Evolutionary conservation across 2,888 invertebrate species (phyloP), one percentile per base, ranked within the genome.

Genomic region (Uropetala carovei): DNA sequence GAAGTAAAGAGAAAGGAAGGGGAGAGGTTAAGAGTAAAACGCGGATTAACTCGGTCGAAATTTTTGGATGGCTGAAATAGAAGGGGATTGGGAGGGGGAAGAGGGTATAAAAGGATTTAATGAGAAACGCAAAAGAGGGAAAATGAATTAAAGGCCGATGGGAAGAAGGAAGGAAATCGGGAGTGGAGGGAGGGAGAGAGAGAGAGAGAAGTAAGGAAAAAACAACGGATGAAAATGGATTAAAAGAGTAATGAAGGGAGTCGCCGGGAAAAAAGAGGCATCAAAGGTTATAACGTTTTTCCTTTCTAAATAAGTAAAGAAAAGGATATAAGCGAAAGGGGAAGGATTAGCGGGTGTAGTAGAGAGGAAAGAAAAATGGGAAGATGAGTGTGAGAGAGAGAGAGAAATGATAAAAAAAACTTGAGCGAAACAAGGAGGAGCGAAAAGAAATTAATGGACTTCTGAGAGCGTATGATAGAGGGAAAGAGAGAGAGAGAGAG

Each of bases 221-320:
- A n/a, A 75, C 22, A 13, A 10, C 22, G 75, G 27, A 75, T 4
- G 75, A 75, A 75, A 75, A 75, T 75, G 75, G 75, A 75, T 75
- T 75, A 75, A 75, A 75, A 27, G 4, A 75, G 75, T 75, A 75
- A 75, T 75, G 75, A 75, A 75, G 75, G 75, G 27, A 75, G 27
- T 75, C 27, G 7, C 13, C 22, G 75, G 13, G 4, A 75, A 27
- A 75, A 75, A 75, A 75, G 27, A 27, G 27, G 22, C 75, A 75
- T 75, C 75, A 75, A 75, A 75, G 75, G 27, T 75, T 27, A 75
- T 75, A 27, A 75, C 75, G 22, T 75, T 75, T 27, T 27, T 75
- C 43, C 43, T 43, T 13, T 18, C 22, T 75, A 75, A 75, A 75
- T 75, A 75, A 75, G 68, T n/a, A 68, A 68, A 68, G 75, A 75